Evolutionary conservation across 2,888 invertebrate genomes (phyloP), one percentile per base, ranked within the genome.

Genomic region (Spialia ferax): DNA sequence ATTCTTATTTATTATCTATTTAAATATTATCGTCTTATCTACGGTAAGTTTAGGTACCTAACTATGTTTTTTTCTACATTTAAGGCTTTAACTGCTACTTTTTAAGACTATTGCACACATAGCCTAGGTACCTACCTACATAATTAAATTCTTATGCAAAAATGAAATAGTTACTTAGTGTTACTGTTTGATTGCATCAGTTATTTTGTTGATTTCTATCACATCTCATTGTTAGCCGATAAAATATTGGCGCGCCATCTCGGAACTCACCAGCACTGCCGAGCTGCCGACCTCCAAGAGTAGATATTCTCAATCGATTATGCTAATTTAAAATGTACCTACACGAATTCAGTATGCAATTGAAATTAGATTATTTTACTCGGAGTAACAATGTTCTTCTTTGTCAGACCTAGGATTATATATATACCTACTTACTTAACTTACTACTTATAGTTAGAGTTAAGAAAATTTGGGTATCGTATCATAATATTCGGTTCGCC

Each of bases 231-330:
- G 15, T 10, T 18, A 59, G 23, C 38, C 18, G 48, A 60, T 60
- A 29, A 60, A 48, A 26, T 26, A 22, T 18, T 60, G 18, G 23
- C 26, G 29, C 45, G 1, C 4, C 48, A 3, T n/a, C n/a, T n/a
- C 38, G 38, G n/a, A 4, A 4, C 38, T 38, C 7, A 8, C 45
- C 18, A 18, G 45, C 29, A 1, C 60, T 23, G 18, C 48, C 50
- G 45, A 42, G 13, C 22, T 52, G 18, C 48, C 50, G 26, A 26
- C 20, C n/a, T 52, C 15, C 23, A 52, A 52, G 20, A 62, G 32
- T 35, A 52, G 23, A 52, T 62, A 52, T 62, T 62, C 62, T 23
- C 52, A 62, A 62, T 62, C 52, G 52, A 62, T 62, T 52, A 62
- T 62, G 62, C 62, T 52, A 62, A 62, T 52, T 22, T 52, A 15